These are phyloP conservation scores for Cheirogaleus major DNA, from an alignment of 2,797 vertebrate species.

Conservation along the genomic window DNA sequence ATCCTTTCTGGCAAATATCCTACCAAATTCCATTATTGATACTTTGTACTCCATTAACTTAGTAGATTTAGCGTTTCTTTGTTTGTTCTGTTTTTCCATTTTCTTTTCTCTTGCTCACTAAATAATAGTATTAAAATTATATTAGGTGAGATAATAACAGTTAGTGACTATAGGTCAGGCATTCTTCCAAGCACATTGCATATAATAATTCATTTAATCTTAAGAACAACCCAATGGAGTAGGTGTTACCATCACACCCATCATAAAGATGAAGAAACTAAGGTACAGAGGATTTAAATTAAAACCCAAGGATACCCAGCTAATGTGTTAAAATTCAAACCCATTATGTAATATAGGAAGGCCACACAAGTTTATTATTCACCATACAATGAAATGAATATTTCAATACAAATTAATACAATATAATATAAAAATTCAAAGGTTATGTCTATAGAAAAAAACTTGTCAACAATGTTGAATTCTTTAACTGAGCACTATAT, in stretches of 20 bases:
- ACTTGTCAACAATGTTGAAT: background rate
- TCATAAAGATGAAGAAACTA: background rate
- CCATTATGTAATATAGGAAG: background rate
- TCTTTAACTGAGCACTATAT: background rate
- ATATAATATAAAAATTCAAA: background rate
- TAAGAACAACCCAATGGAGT: background rate
- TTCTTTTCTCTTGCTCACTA: slow-evolving; percentile 16
- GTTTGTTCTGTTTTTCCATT: background rate
- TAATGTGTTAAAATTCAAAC: background rate
- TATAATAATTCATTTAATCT: background rate
- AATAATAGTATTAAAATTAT: slow-evolving; percentile 33
- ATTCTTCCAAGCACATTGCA: background rate
- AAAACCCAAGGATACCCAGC: background rate
- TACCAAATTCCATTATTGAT: slow-evolving; percentile 11
- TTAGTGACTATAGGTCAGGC: background rate
- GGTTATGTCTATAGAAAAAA: background rate
- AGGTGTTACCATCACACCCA: background rate
- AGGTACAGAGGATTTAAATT: background rate
- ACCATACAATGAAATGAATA: background rate
- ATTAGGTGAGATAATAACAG: background rate
- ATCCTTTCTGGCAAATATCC: slow-evolving; percentile 29
- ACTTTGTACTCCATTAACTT: slow-evolving; percentile 2
- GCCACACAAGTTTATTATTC: background rate
- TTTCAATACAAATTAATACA: no score
- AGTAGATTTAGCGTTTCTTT: background rate